These are phyloP conservation scores for Agrotis ipsilon DNA, from an alignment of 2,888 invertebrate species.

Conservation along the genomic window DNA sequence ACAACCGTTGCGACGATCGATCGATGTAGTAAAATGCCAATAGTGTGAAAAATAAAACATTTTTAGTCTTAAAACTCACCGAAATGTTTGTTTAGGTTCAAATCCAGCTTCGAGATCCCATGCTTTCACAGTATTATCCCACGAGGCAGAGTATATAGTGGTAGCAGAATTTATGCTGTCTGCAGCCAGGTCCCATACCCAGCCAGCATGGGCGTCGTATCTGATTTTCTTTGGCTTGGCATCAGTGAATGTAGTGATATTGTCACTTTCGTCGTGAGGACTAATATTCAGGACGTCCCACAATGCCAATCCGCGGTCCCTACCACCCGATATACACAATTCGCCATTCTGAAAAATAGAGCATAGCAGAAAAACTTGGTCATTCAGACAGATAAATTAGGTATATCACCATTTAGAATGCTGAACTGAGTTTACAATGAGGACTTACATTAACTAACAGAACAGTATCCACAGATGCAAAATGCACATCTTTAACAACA, in stretches of 20 bases:
- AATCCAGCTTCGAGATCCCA: conserved; percentile 89
- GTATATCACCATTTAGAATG: too few species aligned
- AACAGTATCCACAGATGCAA: conserved; percentile 91
- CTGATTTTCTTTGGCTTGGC: conserved; percentile 79
- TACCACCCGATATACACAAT: conserved; percentile 91
- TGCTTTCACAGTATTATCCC: conserved; percentile 91
- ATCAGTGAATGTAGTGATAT: conserved; percentile 71
- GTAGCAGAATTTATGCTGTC: conserved; percentile 81
- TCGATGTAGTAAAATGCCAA: too few species aligned
- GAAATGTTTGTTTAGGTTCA: conserved; percentile 85
- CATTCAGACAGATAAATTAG: neutral
- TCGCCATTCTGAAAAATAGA: conserved; percentile 82
- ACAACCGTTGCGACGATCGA: too few species aligned
- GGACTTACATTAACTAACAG: conserved; percentile 90
- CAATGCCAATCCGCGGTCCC: conserved; percentile 90
- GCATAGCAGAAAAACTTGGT: conserved; percentile 3
- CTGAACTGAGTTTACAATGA: neutral
- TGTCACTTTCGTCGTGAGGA: conserved; percentile 72
- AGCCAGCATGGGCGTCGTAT: conserved; percentile 91
- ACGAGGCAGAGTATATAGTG: conserved; percentile 91
- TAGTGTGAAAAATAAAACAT: too few species aligned
- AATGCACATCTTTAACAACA: conserved; percentile 89
- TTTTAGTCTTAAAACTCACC: conserved; percentile 72
- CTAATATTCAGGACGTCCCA: conserved; percentile 86
- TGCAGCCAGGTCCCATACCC: conserved; percentile 92